Evolutionary conservation across 37 sponge, comb jelly and placozoan genomes (phyloP), one percentile per base, ranked within the genome.

Genomic region (Bolinopsis microptera): DNA sequence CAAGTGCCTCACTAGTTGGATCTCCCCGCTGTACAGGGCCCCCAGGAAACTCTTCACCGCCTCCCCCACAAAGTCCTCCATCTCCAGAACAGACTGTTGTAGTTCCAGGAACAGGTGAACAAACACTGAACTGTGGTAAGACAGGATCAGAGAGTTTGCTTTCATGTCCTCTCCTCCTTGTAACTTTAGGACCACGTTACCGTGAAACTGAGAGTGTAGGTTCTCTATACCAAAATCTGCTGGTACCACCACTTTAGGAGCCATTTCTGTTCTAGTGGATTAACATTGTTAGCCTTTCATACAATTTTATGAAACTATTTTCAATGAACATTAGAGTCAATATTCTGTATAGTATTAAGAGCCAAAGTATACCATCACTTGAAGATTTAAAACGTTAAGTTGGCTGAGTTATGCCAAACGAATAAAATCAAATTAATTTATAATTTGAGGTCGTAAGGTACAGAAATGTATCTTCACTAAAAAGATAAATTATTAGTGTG

Each of bases 91-190:
- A 18, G 38, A 32, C 82, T 36, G 82, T 13, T 36, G 38, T 16
- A 36, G 23, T 35, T 80, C 30, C 82, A 36, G 21, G 35, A 35
- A 80, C 35, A 80, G 35, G 2, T 33, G 21, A 34, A 35, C 35
- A 35, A 80, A 36, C 38, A 80, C 82, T 80, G 82, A 30, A 33
- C 82, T 80, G 82, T 80, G 35, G 23, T 30, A 35, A 37, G 82
- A 36, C 37, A 80, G 82, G 37, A 80, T 80, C 21, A 80, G 37
- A 36, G 82, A 80, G 82, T 80, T 80, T 34, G 82, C 82, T 35
- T 33, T 80, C 82, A 80, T 35, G 1, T 28, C 35, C 22, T 80
- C 82, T 30, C 82, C 82, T 70, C 74, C 74, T 28, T 22, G 28
- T 22, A 70, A 26, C 74, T 70, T 22, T 2, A 70, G 74, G 25